Percentiles rank a stretch among this genome's conserved stretches.
Evolutionary conservation across 2,113 vertebrate species (phyloP).

Genomic region (Oncorhynchus masou): DNA sequence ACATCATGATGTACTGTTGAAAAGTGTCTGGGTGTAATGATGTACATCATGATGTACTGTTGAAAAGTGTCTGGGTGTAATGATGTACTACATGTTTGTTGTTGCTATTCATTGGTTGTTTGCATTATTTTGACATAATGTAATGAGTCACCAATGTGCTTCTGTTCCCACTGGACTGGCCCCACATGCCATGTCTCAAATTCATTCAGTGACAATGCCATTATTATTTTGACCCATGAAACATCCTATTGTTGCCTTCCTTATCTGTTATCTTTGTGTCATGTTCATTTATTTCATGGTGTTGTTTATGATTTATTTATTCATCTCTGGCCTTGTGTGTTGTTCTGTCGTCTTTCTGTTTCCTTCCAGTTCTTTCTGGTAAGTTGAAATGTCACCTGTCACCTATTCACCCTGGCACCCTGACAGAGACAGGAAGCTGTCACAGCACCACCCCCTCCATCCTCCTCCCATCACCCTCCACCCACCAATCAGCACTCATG

Average conservation of each 20-base stretch:
- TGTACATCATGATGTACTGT: no score
- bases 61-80: no score
- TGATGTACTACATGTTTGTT: background rate
- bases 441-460: constrained; percentile 82
- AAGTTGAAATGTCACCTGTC: constrained; percentile 99
- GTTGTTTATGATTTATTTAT: constrained; percentile 64
- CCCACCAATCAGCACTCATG: constrained; percentile 70
- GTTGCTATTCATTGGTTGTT: background rate
- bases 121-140: background rate
- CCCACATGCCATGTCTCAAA: constrained; percentile 24
- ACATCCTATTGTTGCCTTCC: constrained; percentile 37
- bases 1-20: no score
- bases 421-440: constrained; percentile 87
- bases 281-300: constrained; percentile 43
- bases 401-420: constrained; percentile 84
- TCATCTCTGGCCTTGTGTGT: constrained; percentile 75
- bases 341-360: constrained; percentile 81
- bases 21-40: no score
- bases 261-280: constrained; percentile 39
- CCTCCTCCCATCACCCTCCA: constrained; percentile 89
- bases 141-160: background rate
- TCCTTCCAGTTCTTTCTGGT: constrained; percentile 98
- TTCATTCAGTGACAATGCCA: constrained; percentile 31
- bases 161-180: background rate
- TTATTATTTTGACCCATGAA: constrained; percentile 23